phyloP scores from a whole-genome alignment of 2,888 invertebrate species.

The Drosophila austrosaltans region DNA sequence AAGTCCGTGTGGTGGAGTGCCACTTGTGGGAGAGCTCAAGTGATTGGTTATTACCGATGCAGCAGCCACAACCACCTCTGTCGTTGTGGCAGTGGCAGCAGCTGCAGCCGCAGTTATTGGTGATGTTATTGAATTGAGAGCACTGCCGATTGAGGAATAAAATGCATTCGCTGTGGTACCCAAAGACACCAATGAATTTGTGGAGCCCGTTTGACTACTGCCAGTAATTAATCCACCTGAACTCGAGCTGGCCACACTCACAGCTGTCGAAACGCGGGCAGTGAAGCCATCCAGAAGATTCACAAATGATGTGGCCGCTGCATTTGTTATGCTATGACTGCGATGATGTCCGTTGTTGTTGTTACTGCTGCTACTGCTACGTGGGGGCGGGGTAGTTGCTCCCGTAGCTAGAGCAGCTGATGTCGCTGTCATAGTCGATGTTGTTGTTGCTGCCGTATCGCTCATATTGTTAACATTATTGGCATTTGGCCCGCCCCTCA shows the following conservation, averaged over 20 bases:
- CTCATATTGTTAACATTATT: conserved; percentile 32
- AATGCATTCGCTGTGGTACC: conserved; percentile 81
- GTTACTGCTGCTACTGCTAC: conserved; percentile 28
- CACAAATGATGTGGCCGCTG: conserved; percentile 76
- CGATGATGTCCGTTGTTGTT: conserved; percentile 63
- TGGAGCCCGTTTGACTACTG: conserved; percentile 78
- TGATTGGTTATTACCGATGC: conserved; percentile 81
- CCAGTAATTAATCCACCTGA: conserved; percentile 69
- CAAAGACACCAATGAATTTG: conserved; percentile 77
- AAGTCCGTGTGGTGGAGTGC: conserved; percentile 76
- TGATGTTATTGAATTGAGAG: conserved; percentile 80
- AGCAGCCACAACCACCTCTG: conserved; percentile 79
- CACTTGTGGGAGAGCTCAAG: conserved; percentile 80
- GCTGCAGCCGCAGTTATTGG: conserved; percentile 81
- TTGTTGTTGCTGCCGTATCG: conserved; percentile 24
- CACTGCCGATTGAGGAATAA: conserved; percentile 80
- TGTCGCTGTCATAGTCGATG: conserved; percentile 13
- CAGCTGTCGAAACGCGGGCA: conserved; percentile 80
- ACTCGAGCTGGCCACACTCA: conserved; percentile 66
- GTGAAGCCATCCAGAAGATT: conserved; percentile 81
- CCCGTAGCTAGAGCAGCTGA: conserved; percentile 1
- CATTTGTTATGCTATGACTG: conserved; percentile 76
- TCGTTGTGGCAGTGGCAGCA: conserved; percentile 79
- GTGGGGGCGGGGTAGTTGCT: conserved; percentile 3
- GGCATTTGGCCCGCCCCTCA: conserved; percentile 63